These are phyloP conservation scores for Climacteris rufus DNA, from an alignment of 2,113 vertebrate species.

Conservation along the genomic window DNA sequence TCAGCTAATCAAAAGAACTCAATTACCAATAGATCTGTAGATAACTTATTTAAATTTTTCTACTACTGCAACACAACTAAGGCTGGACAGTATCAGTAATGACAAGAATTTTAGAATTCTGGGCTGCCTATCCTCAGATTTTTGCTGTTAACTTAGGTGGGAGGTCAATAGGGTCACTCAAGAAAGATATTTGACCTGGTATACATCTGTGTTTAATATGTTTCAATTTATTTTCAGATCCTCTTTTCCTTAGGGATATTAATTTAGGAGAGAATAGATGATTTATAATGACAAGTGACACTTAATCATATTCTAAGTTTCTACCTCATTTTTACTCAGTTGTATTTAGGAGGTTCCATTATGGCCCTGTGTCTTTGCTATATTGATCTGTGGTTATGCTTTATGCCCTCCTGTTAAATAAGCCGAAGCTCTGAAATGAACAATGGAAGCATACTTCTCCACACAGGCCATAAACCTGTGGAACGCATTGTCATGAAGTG, in stretches of 20 bases:
- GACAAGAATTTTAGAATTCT: background rate
- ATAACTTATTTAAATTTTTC: background rate
- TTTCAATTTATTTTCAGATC: background rate
- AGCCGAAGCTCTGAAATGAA: background rate
- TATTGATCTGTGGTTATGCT: background rate
- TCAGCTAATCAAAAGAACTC: background rate
- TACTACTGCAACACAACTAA: background rate
- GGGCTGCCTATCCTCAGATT: background rate
- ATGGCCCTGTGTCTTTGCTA: background rate
- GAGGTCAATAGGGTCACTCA: background rate
- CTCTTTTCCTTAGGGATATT: background rate
- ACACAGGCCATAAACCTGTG: background rate
- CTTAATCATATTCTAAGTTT: background rate
- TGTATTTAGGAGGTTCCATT: background rate
- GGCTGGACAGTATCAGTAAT: background rate
- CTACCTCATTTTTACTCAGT: background rate
- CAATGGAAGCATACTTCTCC: background rate
- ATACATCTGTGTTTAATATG: background rate
- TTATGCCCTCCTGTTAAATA: background rate
- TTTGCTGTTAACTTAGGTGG: background rate
- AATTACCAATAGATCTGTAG: background rate
- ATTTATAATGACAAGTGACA: background rate
- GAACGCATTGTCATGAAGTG: background rate
- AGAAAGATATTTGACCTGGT: background rate
- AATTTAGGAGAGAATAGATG: background rate